Evolutionary conservation across 2,113 vertebrate species (phyloP), one percentile per base, ranked within the genome.

Genomic region (Gorsachius goisagi): DNA sequence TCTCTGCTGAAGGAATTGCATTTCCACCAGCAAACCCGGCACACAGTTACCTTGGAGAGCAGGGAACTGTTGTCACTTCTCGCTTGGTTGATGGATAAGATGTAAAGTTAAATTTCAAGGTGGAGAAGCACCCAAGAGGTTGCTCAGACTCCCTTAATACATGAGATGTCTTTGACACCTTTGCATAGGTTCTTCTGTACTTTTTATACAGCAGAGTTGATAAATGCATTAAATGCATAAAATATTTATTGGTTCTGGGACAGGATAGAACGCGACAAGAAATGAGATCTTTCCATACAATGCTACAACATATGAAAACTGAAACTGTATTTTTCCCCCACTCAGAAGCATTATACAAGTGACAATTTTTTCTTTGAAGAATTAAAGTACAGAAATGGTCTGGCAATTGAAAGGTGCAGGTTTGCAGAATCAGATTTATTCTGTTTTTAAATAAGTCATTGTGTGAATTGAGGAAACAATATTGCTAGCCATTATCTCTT

Each of bases 161-260:
- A 60, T 45, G 76, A 95, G 62, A 77, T 39, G 37, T 81, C 44
- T 97, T 93, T 95, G 94, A 91, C 73, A 95, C 33, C 7, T 52
- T 27, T 85, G 58, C 39, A 71, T 27, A 88, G 16, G 23, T 88
- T 71, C 52, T 56, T 88, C 76, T 88, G 16, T 77, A 76, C 47
- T 71, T 94, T 93, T 96, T 74, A 86, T 91, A 73, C 12, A 86
- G 4, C 24, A 80, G 21, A 88, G 35, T 58, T 93, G 93, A 95
- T 96, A 97, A 97, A 94, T 95, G 71, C 79, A 96, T 97, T 97
- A 97, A 95, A 94, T 95, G 32, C 41, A 95, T 97, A 78, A 93
- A 97, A 91, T 98, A 97, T 96, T 97, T 97, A 95, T 95, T 97
- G 33, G 41, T 96, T 96, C 60, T 67, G 81, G 75, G 69, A 90